phyloP scores from a whole-genome alignment of 1,140 invertebrate species.

The Zaprionus tsacasi region DNA sequence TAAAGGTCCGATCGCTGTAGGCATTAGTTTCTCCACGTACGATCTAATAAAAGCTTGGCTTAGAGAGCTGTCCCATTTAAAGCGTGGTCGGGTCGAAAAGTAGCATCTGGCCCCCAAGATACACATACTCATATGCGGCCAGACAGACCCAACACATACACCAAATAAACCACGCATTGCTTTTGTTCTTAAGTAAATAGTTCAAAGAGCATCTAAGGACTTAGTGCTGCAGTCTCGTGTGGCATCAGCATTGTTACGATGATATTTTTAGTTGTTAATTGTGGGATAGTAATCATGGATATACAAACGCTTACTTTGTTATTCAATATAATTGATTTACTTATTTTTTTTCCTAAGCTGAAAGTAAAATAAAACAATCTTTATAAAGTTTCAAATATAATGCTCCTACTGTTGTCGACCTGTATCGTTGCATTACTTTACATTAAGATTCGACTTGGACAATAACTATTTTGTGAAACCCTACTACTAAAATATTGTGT shows the following conservation, averaged over 20 bases:
- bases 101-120: slow-evolving; percentile 32
- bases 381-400: slow-evolving; percentile 43
- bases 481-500: slow-evolving; percentile 25
- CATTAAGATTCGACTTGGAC: slow-evolving; percentile 54
- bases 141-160: slow-evolving; percentile 40
- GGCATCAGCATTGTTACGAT: slow-evolving; percentile 59
- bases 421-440: slow-evolving; percentile 28
- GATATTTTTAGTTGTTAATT: slow-evolving; percentile 75
- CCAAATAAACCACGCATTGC: slow-evolving; percentile 62
- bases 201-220: slow-evolving; percentile 21
- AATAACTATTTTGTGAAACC: slow-evolving; percentile 59
- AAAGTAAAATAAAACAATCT: slow-evolving; percentile 57
- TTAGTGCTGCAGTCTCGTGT: slow-evolving; percentile 21
- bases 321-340: slow-evolving; percentile 66
- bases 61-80: slow-evolving; percentile 72
- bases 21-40: slow-evolving; percentile 98
- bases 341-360: slow-evolving; percentile 57
- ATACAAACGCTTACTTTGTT: slow-evolving; percentile 61
- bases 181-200: slow-evolving; percentile 46
- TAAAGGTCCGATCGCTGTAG: slow-evolving; percentile 99
- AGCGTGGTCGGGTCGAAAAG: slow-evolving; percentile 58
- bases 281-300: slow-evolving; percentile 37
- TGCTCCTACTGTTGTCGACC: slow-evolving; percentile 26
- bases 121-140: slow-evolving; percentile 23
- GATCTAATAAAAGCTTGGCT: slow-evolving; percentile 91